Evolutionary conservation across 35 echinoderm and acorn worm species (phyloP).

Genomic region (Ophiothrix spiculata): DNA sequence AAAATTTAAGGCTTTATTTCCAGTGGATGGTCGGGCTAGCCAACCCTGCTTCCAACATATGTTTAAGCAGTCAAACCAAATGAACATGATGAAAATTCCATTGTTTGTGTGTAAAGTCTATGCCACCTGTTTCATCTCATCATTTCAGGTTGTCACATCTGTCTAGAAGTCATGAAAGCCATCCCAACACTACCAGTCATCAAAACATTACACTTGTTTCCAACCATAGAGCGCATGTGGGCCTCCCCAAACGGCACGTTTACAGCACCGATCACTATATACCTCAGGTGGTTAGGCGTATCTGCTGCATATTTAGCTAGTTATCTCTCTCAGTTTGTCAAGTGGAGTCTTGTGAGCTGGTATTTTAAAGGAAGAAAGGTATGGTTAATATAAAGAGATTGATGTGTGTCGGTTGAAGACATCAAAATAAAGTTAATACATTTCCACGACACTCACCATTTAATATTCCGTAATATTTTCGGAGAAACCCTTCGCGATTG

Average conservation of each 20-base stretch:
- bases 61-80: no score
- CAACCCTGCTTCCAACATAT: no score
- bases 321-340: constrained; percentile 58
- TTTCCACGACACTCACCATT: no score
- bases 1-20: no score
- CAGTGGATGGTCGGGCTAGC: no score
- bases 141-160: constrained; percentile 66
- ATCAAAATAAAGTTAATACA: no score
- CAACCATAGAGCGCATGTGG: constrained; percentile 67
- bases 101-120: neutral
- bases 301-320: constrained; percentile 15
- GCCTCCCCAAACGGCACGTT: constrained; percentile 43
- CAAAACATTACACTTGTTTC: constrained; percentile 59
- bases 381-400: no score
- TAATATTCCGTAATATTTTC: no score
- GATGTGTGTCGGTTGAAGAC: no score
- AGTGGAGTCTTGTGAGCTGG: constrained; percentile 54
- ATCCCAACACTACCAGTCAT: constrained; percentile 47
- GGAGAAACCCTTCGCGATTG: no score
- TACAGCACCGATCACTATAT: constrained; percentile 42
- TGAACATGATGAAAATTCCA: no score
- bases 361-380: constrained; percentile 53
- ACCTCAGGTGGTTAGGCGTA: constrained; percentile 49
- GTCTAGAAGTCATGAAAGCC: constrained; percentile 52
- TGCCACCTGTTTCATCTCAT: no score